Percentiles rank a stretch among this genome's conserved stretches.
Conservation (phyloP, 1,140 invertebrate species). For the Trachymyrmex cornetzi region DNA sequence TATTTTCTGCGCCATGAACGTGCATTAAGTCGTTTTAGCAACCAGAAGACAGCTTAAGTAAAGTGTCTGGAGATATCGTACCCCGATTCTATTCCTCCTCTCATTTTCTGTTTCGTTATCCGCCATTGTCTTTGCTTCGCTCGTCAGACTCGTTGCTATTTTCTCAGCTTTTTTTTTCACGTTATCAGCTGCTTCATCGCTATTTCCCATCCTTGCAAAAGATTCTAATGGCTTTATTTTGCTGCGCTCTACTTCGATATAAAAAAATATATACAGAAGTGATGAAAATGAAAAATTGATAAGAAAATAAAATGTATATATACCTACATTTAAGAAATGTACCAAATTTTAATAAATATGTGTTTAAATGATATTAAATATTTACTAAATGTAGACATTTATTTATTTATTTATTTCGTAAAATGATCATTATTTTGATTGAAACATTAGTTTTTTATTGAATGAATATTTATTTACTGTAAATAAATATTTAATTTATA, state of each 20-base stretch:
- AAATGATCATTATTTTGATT: no score
- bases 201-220: not conserved
- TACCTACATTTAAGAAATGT: no score
- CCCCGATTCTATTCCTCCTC: not conserved
- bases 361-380: no score
- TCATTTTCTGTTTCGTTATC: conserved; percentile 57
- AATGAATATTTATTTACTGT: no score
- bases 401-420: no score
- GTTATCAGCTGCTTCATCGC: not conserved
- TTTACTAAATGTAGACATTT: no score
- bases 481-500: no score
- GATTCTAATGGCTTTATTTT: conserved; percentile 1
- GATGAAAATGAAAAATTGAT: not conserved
- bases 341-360: no score
- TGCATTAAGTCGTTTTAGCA: conserved; percentile 58
- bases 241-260: not conserved
- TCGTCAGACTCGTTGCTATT: conserved; percentile 15
- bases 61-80: conserved; percentile 52
- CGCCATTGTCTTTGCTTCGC: conserved; percentile 27
- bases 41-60: conserved; percentile 51
- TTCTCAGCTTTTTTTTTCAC: not conserved
- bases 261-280: not conserved
- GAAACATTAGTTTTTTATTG: no score
- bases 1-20: conserved; percentile 56
- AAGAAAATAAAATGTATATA: not conserved